Conservation (phyloP, 2,888 invertebrate species). For the Himalopsyche anomala region DNA sequence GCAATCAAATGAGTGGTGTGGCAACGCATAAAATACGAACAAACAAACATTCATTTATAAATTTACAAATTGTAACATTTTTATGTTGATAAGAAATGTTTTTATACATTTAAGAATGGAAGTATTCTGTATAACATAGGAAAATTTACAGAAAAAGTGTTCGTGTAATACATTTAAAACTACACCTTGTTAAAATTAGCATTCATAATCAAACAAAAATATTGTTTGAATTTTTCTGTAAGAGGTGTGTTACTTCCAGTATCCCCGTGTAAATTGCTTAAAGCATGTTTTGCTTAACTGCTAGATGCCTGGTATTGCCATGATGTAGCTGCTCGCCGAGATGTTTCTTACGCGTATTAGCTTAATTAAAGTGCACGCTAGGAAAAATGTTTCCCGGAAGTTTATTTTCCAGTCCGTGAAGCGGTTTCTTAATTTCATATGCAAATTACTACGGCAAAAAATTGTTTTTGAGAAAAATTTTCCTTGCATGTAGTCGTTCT, state of each 20-base stretch:
- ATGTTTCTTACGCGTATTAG: constrained; percentile 58
- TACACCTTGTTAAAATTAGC: no score
- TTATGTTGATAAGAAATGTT: no score
- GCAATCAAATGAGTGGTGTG: no score
- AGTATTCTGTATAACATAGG: constrained; percentile 47
- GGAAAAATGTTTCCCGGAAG: constrained; percentile 57
- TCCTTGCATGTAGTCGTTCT: neutral
- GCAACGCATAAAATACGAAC: no score
- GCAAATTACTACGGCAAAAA: constrained; percentile 60
- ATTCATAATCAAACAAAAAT: no score
- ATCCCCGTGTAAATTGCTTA: no score
- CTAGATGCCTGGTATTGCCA: neutral
- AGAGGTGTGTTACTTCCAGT: no score
- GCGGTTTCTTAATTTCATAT: constrained; percentile 64
- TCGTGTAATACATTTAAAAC: no score
- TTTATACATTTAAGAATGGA: constrained; percentile 17
- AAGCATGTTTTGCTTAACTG: neutral
- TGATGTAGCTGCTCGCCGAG: neutral
- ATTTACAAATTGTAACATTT: no score
- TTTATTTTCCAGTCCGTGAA: constrained; percentile 62
- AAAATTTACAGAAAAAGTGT: constrained; percentile 44
- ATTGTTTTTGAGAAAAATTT: constrained; percentile 41
- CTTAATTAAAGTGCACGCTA: constrained; percentile 61
- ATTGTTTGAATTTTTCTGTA: no score
- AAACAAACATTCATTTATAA: no score